These are phyloP conservation scores for Macrobrachium nipponense DNA, from an alignment of 1,140 invertebrate species.

Conservation along the genomic window DNA sequence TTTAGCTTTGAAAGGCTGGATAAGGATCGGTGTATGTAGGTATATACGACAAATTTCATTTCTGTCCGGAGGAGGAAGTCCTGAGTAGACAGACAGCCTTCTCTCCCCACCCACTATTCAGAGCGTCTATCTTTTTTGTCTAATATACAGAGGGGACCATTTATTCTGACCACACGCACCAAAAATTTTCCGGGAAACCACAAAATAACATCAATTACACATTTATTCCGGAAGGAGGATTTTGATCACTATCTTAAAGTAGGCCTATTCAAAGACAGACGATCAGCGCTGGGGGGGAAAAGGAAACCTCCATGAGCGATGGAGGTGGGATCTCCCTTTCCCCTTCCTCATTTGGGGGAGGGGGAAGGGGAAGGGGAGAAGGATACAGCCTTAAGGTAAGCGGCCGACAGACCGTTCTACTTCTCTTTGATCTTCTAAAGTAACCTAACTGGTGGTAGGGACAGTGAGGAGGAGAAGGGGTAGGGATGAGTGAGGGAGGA, in stretches of 20 bases:
- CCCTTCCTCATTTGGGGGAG: neutral
- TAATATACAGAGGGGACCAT: slow-evolving; percentile 28
- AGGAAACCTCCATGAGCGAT: neutral
- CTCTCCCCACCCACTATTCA: too few species aligned
- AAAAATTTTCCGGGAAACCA: slow-evolving; percentile 16
- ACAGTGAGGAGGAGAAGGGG: neutral
- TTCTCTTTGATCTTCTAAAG: neutral
- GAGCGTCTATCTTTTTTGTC: too few species aligned
- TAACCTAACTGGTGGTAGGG: slow-evolving; percentile 3
- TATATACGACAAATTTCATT: too few species aligned
- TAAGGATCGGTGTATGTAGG: too few species aligned
- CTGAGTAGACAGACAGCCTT: too few species aligned
- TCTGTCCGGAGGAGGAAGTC: too few species aligned
- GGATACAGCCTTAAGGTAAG: slow-evolving; percentile 17
- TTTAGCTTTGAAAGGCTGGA: too few species aligned
- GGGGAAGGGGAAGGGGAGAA: slow-evolving; percentile 27
- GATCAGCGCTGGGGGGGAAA: neutral
- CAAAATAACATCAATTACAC: slow-evolving; percentile 53
- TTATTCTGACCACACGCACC: slow-evolving; percentile 25
- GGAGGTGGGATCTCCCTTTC: too few species aligned
- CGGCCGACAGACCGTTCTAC: slow-evolving; percentile 15
- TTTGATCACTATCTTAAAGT: slow-evolving; percentile 49
- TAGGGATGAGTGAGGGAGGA: neutral
- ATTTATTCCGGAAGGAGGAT: slow-evolving; percentile 34
- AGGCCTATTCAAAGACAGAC: slow-evolving; percentile 17